These are phyloP conservation scores for Ectropis crepuscularia DNA, from an alignment of 2,888 invertebrate species.

Conservation along the genomic window DNA sequence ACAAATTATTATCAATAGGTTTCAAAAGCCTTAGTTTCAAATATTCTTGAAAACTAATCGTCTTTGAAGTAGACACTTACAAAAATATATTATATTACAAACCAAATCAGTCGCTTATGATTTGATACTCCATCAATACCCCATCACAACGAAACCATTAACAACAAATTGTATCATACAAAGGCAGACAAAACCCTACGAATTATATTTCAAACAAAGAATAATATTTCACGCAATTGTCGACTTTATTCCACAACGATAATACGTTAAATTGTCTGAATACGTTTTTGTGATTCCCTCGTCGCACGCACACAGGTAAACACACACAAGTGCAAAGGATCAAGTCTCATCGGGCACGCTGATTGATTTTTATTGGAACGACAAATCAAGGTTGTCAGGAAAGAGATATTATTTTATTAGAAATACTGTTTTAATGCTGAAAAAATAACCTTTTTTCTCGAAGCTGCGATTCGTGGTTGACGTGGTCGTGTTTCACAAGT, in stretches of 20 bases:
- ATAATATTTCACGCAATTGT: conserved; percentile 4
- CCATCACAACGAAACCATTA: conserved; percentile 23
- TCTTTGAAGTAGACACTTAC: too few species aligned
- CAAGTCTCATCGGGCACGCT: conserved; percentile 65
- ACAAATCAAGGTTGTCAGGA: conserved; percentile 61
- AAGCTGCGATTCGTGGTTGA: background rate
- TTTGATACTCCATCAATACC: conserved; percentile 7
- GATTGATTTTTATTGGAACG: conserved; percentile 79
- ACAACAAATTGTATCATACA: conserved; percentile 29
- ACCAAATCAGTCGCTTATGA: background rate
- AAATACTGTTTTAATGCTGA: background rate
- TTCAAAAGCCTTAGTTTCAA: too few species aligned
- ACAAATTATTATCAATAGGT: too few species aligned
- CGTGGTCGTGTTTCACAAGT: too few species aligned
- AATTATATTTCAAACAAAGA: conserved; percentile 29
- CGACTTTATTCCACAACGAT: conserved; percentile 2
- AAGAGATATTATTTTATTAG: background rate
- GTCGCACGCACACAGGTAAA: conserved; percentile 15
- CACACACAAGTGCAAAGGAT: conserved; percentile 52
- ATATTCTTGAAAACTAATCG: too few species aligned
- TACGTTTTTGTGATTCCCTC: conserved; percentile 27
- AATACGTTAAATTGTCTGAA: conserved; percentile 19
- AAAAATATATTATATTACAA: too few species aligned
- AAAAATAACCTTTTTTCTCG: background rate
- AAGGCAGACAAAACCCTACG: conserved; percentile 14